Evolutionary conservation across 2,113 vertebrate species (phyloP).

Genomic region (Sinosuthora webbiana): DNA sequence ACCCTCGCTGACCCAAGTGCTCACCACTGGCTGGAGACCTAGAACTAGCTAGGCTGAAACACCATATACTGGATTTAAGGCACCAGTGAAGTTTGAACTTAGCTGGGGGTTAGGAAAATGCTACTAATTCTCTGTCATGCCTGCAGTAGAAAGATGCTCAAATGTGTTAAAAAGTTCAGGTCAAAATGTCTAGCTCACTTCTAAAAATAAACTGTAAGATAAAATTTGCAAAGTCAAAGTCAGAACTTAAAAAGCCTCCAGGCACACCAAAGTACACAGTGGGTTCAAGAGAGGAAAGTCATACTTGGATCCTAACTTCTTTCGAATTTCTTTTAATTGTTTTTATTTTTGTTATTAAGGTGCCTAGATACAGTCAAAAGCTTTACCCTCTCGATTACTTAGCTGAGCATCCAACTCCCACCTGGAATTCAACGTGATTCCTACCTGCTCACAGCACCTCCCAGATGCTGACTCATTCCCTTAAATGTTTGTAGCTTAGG

Average conservation of each 20-base stretch:
- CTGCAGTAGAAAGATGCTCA: neutral
- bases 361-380: neutral
- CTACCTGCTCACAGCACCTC: neutral
- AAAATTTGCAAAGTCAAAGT: neutral
- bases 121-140: neutral
- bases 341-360: neutral
- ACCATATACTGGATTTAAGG: neutral
- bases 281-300: neutral
- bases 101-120: neutral
- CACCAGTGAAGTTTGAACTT: neutral
- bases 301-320: neutral
- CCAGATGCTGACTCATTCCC: neutral
- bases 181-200: neutral
- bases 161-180: neutral
- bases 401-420: neutral
- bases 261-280: neutral
- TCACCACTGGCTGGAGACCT: neutral
- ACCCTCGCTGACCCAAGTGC: neutral
- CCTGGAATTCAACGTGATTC: neutral
- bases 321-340: neutral
- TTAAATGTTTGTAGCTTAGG: neutral
- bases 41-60: neutral
- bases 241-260: neutral
- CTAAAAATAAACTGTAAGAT: neutral
- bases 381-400: neutral